Evolutionary conservation across 2,888 invertebrate genomes (phyloP), one percentile per base, ranked within the genome.

Genomic region (Micropterix aruncella): DNA sequence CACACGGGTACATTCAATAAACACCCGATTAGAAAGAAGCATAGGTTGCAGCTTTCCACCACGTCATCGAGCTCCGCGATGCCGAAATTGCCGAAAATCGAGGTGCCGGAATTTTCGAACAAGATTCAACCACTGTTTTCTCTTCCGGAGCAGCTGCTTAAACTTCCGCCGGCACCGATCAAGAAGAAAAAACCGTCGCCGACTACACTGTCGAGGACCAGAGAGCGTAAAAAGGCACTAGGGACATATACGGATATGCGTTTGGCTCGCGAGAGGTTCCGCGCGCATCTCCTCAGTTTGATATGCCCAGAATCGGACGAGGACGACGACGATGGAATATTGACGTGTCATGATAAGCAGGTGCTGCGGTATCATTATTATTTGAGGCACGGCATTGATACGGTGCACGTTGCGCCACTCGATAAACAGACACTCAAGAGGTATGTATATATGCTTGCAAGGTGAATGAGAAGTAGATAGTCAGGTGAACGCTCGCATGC

Each of bases 341-440:
- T 79, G 9, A 73, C 76, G 18, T 69, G 73, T 2, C 73, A 75
- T 39, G 84, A 87, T 56, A 75, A 75, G 52, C 79, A 85, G 57
- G 63, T 83, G 54, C 61, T 85, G 42, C 75, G 90, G 49, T 94
- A 94, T 62, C 89, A 91, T 60, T 91, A 90, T 61, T 95, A 92
- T 56, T 79, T 94, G 41, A 81, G 83, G 55, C 83, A 91, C 60
- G 94, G 93, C 0, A 84, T 94, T 39, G 92, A 92, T 57, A 91
- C 91, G 2, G 80, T 84, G 49, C 85, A 92, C 58, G 88, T 94
- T 1, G 85, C 91, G 1, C 84, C 91, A 2, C 73, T 94, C 58
- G 86, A 87, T 56, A 74, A 77, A 45, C 73, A 73, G 54, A 79
- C 88, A 57, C 67, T 93, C 46, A 69, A 75, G 38, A 70, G 70